Evolutionary conservation across 2,797 vertebrate genomes (phyloP).

Genomic region (Ficedula albicollis): DNA sequence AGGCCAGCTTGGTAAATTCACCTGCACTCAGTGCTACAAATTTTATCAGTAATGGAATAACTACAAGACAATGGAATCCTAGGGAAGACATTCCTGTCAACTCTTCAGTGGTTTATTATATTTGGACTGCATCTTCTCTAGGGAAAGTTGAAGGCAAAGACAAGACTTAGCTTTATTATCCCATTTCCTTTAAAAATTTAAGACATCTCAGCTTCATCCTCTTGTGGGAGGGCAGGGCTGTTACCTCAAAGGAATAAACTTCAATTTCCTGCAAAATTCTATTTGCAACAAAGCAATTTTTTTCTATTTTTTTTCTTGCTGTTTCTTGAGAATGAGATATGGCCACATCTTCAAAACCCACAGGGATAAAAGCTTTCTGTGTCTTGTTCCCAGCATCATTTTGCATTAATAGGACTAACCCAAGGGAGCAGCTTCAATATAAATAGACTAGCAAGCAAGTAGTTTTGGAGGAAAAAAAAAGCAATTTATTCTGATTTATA

Average conservation of each 20-base stretch:
- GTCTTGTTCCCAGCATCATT: not conserved
- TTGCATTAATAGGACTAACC: not conserved
- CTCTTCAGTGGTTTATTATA: not conserved
- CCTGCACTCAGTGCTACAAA: not conserved
- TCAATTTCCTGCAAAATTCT: not conserved
- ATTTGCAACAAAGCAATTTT: not conserved
- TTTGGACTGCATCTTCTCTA: not conserved
- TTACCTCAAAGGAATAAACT: not conserved
- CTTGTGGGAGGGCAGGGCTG: not conserved
- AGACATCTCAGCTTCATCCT: not conserved
- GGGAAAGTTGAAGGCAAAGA: not conserved
- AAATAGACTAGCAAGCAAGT: not conserved
- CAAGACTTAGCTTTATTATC: not conserved
- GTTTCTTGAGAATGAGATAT: not conserved
- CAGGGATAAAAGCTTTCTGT: not conserved
- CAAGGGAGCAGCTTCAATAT: not conserved
- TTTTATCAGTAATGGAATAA: not conserved
- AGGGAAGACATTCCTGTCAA: not conserved
- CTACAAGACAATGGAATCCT: not conserved
- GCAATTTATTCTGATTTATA: not conserved
- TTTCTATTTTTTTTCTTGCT: not conserved
- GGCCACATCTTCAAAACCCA: not conserved
- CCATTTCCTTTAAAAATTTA: not conserved
- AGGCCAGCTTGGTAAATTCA: not conserved
- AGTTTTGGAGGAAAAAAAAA: not conserved